Percentiles rank a stretch among this genome's conserved stretches.
Conservation (phyloP, 35 echinoderm and acorn worm genomes). For the Anneissia japonica region DNA sequence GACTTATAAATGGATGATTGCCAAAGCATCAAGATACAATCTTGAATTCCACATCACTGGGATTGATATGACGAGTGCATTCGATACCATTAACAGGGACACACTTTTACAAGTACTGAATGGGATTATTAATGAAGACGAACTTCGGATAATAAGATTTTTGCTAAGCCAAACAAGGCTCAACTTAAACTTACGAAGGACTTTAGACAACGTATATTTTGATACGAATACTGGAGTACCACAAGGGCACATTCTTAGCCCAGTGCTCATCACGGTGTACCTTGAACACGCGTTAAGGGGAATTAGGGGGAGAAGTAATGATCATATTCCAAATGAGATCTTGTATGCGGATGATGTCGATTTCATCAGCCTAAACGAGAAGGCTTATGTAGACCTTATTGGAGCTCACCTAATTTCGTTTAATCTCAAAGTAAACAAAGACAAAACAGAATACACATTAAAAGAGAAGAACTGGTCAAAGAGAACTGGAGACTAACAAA, state of each 20-base stretch:
- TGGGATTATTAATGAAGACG: not conserved
- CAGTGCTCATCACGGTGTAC: not conserved
- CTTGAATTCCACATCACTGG: not conserved
- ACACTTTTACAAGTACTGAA: not conserved
- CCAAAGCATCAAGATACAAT: not conserved
- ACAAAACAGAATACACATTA: no score
- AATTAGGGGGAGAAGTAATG: no score
- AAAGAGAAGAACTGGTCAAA: no score
- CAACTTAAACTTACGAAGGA: not conserved
- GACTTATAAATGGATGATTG: not conserved
- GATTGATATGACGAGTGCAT: not conserved
- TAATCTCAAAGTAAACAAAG: no score
- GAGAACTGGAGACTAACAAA: no score
- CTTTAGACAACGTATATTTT: not conserved
- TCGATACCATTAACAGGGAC: not conserved
- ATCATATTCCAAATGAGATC: no score
- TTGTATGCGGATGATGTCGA: no score
- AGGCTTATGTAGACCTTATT: no score
- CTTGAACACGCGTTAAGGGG: no score
- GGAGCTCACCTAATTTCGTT: no score
- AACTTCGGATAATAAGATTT: not conserved
- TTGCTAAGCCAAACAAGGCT: not conserved
- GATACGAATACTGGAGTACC: not conserved
- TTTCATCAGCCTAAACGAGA: no score
- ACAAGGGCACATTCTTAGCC: not conserved